Conservation (phyloP, 2,113 vertebrate genomes). For the Elaphurus davidianus region DNA sequence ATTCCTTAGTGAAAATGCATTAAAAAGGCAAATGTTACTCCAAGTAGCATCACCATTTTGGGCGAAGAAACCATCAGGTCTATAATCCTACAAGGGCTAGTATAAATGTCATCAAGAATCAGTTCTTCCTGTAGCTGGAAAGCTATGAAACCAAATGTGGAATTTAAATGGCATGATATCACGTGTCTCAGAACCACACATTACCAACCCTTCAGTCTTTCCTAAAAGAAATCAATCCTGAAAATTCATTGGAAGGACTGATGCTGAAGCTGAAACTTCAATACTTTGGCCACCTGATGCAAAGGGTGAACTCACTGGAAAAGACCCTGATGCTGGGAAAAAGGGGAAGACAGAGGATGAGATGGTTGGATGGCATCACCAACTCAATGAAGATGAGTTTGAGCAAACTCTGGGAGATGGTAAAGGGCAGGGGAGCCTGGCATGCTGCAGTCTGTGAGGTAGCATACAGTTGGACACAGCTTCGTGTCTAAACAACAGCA, state of each 20-base stretch:
- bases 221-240: neutral
- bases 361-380: neutral
- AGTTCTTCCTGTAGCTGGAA: neutral
- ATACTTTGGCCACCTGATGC: neutral
- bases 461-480: neutral
- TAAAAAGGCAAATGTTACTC: neutral
- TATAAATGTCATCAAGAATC: neutral
- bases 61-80: neutral
- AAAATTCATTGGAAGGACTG: neutral
- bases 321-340: neutral
- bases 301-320: neutral
- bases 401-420: neutral
- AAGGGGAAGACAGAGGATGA: neutral
- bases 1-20: slow-evolving; percentile 1
- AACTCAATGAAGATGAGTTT: neutral
- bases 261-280: neutral
- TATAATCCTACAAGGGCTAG: neutral
- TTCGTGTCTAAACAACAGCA: neutral
- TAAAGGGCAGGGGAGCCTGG: neutral
- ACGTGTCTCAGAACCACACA: neutral
- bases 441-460: neutral
- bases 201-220: neutral
- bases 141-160: neutral
- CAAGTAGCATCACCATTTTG: neutral
- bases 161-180: neutral